A percentile compares a stretch with the other conserved stretches of the same genome.
Conservation (phyloP, 2,888 invertebrate genomes). For the Himalopsyche japonica region DNA sequence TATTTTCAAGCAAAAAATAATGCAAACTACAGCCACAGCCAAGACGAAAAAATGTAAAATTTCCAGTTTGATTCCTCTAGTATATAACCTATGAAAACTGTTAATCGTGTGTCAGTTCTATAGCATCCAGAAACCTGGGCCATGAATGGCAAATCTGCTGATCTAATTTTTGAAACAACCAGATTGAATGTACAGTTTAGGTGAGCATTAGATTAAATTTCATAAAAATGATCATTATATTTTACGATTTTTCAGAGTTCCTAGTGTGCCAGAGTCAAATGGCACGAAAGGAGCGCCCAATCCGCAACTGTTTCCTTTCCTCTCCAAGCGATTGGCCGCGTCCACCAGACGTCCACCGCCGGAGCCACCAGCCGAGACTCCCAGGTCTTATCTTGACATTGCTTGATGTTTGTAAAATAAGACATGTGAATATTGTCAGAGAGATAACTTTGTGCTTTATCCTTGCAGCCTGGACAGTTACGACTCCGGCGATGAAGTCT, state of each 20-base stretch:
- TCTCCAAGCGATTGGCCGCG: constrained; percentile 70
- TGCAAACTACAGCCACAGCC: too few species aligned
- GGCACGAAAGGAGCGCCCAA: constrained; percentile 63
- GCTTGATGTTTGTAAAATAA: background rate
- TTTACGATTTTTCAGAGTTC: background rate
- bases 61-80: too few species aligned
- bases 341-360: constrained; percentile 45
- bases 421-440: background rate
- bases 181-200: too few species aligned
- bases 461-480: constrained; percentile 49
- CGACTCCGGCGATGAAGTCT: constrained; percentile 73
- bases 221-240: too few species aligned
- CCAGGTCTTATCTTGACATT: background rate
- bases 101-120: too few species aligned
- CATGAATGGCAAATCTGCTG: too few species aligned
- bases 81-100: too few species aligned
- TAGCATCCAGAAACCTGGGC: too few species aligned
- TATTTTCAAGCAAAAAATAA: too few species aligned
- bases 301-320: constrained; percentile 81
- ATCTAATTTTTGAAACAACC: too few species aligned
- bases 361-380: constrained; percentile 14
- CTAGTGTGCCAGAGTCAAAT: constrained; percentile 42
- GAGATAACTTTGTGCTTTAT: constrained; percentile 37
- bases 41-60: too few species aligned
- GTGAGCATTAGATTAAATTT: too few species aligned